Evolutionary conservation across 2,888 invertebrate species (phyloP), one percentile per base, ranked within the genome.

Genomic region (Cosmopolites sordidus): DNA sequence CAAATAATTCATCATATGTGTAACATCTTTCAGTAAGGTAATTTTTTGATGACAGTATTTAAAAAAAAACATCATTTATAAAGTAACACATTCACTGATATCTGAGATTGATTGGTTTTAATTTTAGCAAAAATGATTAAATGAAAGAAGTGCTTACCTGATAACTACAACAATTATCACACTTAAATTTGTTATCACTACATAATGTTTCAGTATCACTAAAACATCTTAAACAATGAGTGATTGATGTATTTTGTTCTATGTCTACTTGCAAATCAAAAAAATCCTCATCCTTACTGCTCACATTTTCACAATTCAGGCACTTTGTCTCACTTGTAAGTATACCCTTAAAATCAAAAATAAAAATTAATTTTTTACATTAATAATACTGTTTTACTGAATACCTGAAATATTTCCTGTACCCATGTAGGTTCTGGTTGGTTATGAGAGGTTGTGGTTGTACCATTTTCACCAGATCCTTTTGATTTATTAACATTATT

Each of bases 141-240:
- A 39, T 39, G 6, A 8, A 39, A 22, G 8, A 22, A 22, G 3
- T n/a, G 48, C 53, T 16, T 29, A 57, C 57, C 53, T 58, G 58
- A 58, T 59, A 59, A 51, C 59, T 59, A 49, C 59, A 54, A 29
- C 99, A 99, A 69, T 95, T 92, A 79, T 99, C 98, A 76, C 99
- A 99, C 77, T 98, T 97, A 74, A 99, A 99, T 77, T 99, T 99
- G 80, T 99, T 98, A 76, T 99, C 99, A 68, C 91, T 93, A 78
- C 97, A 96, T 40, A 99, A 81, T 1, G 98, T 99, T 75, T 99
- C 99, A 54, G 96, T 98, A 76, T 95, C 96, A 71, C 96, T 96
- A 76, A 97, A 98, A 76, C 96, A 97, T 43, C 54, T 84, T 62
- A 99, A 81, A 76, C 98, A 99, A 76, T 98, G 96, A 1, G 97